Evolutionary conservation across 2,797 vertebrate genomes (phyloP).

Genomic region (Coccyzus lansbergi): DNA sequence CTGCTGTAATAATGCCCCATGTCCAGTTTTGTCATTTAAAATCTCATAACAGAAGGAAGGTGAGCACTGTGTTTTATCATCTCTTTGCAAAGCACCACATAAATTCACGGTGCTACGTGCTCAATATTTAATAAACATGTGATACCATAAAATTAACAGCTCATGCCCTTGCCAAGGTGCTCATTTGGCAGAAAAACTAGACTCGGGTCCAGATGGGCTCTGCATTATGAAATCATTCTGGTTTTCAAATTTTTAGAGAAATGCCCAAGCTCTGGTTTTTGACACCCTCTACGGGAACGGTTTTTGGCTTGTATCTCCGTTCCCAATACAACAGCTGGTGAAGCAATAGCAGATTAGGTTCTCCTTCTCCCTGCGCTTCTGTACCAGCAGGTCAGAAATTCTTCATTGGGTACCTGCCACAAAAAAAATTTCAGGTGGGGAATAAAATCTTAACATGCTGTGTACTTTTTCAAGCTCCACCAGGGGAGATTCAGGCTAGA

Average conservation of each 20-base stretch:
- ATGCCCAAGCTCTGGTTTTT: neutral
- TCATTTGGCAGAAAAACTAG: constrained; percentile 9
- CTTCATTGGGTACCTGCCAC: neutral
- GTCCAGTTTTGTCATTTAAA: neutral
- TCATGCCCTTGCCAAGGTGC: neutral
- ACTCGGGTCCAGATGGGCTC: neutral
- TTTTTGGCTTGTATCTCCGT: neutral
- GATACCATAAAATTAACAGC: neutral
- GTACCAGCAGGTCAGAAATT: neutral
- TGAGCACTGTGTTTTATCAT: neutral
- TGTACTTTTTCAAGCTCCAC: no score
- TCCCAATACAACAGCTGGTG: neutral
- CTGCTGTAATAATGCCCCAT: neutral
- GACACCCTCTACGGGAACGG: neutral
- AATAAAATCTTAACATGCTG: neutral
- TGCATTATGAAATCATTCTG: neutral
- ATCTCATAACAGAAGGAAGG: neutral
- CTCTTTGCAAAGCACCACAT: neutral
- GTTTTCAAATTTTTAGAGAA: neutral
- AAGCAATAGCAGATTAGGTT: neutral
- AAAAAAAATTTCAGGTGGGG: fast-evolving
- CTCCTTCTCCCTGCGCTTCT: neutral
- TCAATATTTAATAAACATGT: constrained; percentile 33
- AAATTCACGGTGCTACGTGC: neutral
- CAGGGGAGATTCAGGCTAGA: no score